Conservation (phyloP, 2,113 vertebrate genomes). For the Catharus bicknelli region DNA sequence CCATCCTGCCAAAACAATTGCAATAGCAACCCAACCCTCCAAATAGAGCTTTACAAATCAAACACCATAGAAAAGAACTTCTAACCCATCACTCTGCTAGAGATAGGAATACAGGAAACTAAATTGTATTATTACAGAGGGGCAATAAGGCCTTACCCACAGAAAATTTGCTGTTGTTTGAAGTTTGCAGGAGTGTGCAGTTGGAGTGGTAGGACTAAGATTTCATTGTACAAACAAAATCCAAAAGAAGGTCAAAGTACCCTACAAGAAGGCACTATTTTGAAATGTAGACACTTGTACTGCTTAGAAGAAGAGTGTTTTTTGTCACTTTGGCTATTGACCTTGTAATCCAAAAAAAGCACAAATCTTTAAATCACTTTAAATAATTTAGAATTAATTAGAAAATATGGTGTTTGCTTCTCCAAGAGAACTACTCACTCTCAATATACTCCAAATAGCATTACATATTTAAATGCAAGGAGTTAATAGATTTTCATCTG, state of each 20-base stretch:
- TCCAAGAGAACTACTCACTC: neutral
- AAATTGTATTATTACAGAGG: neutral
- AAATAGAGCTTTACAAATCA: neutral
- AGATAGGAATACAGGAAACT: neutral
- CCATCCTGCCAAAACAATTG: neutral
- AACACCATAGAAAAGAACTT: neutral
- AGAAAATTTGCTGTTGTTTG: neutral
- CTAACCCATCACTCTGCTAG: neutral
- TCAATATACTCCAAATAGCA: neutral
- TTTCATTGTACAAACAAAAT: conserved; percentile 17
- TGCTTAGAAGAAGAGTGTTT: neutral
- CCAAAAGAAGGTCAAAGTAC: conserved; percentile 14
- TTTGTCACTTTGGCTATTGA: neutral
- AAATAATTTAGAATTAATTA: neutral
- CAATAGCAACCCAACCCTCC: neutral
- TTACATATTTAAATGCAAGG: neutral
- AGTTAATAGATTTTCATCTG: neutral
- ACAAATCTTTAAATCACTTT: neutral
- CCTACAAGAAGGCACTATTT: neutral
- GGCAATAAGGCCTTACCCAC: neutral
- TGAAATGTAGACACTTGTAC: conserved; percentile 7
- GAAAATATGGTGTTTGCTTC: neutral
- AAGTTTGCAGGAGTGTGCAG: neutral
- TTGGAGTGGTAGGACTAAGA: neutral
- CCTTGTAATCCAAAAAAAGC: neutral